These are phyloP conservation scores for Drosophila ficusphila DNA, from an alignment of 1,140 invertebrate species.

Conservation along the genomic window DNA sequence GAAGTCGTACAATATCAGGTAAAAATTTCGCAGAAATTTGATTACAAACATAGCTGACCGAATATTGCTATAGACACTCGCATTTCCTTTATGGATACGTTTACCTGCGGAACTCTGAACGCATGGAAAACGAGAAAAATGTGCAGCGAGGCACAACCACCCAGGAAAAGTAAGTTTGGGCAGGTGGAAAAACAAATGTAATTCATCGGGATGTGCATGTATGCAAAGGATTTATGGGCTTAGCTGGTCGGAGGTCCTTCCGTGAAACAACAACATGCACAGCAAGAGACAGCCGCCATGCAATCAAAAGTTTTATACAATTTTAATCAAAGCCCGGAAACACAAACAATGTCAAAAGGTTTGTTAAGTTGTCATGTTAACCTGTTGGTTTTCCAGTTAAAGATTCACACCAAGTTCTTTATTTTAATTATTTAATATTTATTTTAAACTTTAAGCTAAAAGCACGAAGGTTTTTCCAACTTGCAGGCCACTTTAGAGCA, in stretches of 20 bases:
- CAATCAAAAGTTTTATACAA: conserved; percentile 59
- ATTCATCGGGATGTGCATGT: conserved; percentile 13
- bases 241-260: conserved; percentile 3
- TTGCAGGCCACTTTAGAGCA: neutral
- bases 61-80: neutral
- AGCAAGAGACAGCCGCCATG: conserved; percentile 1
- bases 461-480: neutral
- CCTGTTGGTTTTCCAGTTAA: conserved; percentile 26
- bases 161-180: neutral
- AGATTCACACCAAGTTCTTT: no score
- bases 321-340: conserved; percentile 43
- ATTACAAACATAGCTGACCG: conserved; percentile 10
- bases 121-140: conserved; percentile 39
- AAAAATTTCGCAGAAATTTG: conserved; percentile 13
- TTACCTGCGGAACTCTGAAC: conserved; percentile 5
- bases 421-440: no score
- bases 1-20: neutral
- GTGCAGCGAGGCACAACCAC: conserved; percentile 34
- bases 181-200: conserved; percentile 43
- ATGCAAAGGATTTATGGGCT: conserved; percentile 43
- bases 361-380: conserved; percentile 16
- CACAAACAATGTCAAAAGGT: conserved; percentile 26
- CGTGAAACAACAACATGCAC: conserved; percentile 1
- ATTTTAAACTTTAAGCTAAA: no score
- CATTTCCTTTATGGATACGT: neutral